Evolutionary conservation across 2,797 vertebrate genomes (phyloP).

Genomic region (Bufotes viridis): DNA sequence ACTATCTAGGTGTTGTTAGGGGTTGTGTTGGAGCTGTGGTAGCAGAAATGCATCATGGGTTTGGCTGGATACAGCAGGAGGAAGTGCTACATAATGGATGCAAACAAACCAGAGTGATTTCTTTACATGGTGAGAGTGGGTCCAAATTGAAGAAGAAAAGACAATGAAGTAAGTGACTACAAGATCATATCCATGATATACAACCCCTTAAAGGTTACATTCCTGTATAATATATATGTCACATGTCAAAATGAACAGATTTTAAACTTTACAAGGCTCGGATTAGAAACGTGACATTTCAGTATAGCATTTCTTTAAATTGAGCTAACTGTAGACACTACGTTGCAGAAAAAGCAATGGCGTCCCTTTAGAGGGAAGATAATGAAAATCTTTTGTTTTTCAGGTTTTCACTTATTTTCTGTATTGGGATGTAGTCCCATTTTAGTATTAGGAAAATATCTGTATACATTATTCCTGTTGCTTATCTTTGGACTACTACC

Average conservation of each 20-base stretch:
- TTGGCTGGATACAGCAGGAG: too few relatives aligned
- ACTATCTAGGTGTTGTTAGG: too few relatives aligned
- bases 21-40: too few relatives aligned
- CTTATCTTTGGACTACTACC: neutral
- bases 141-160: too few relatives aligned
- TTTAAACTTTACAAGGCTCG: neutral
- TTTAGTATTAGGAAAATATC: neutral
- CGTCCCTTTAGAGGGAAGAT: neutral
- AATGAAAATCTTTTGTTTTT: neutral
- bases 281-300: neutral
- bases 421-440: neutral
- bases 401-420: neutral
- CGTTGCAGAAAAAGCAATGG: neutral
- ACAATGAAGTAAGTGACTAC: too few relatives aligned
- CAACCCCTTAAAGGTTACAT: too few relatives aligned
- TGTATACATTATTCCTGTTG: neutral
- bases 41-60: too few relatives aligned
- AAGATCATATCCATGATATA: too few relatives aligned
- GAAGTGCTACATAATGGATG: too few relatives aligned
- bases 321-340: neutral
- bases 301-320: neutral
- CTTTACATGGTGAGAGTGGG: too few relatives aligned
- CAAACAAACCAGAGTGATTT: too few relatives aligned
- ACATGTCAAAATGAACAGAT: neutral
- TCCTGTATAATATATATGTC: too few relatives aligned